Base-by-base conservation (phyloP, 2,888 invertebrate species). In the Elgonia sp. region DNA sequence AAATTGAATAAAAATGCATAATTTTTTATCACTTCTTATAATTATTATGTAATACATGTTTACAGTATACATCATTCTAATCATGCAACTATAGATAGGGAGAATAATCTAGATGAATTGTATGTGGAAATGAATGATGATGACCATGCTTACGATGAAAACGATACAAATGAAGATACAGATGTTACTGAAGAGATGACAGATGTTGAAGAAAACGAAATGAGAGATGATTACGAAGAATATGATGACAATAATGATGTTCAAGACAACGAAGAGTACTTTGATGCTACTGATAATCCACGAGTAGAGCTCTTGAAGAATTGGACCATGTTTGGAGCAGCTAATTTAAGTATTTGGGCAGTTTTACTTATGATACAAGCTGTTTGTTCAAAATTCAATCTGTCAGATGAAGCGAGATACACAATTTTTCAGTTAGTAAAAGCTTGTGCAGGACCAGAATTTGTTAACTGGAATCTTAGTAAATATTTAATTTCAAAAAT, bases 331-430 rank as follows among this genome's bases (percentile, higher is more conserved):
- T 77, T 77, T 67, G 16, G 2, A 0, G 0, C n/a, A 18, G 1
- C 65, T 1, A 37, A 77, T 55, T 55, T 77, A n/a, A 21, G 39
- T 20, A 55, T 65, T 14, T 67, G 55, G 55, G 16, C 39, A 16
- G 77, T 77, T 12, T 40, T 77, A 16, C 18, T 29, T n/a, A 65
- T 77, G 77, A 1, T 77, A 8, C 53, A 77, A 55, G 67, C 77
- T 2, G 10, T 77, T 4, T 55, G 14, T 37, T 65, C 50, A 39
- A n/a, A 53, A 39, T 53, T 42, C 50, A 63, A n/a, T 65, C 65
- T 76, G 18, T 53, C 50, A 7, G 65, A 76, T 29, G 76, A 76
- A 76, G 63, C 63, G 12, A 76, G 76, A 39, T 76, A 65, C 29
- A 7, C 76, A 4, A 37, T 76, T 63, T 76, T 76, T 18, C n/a